Conservation (phyloP, 2,113 vertebrate genomes). For the Bos indicus region DNA sequence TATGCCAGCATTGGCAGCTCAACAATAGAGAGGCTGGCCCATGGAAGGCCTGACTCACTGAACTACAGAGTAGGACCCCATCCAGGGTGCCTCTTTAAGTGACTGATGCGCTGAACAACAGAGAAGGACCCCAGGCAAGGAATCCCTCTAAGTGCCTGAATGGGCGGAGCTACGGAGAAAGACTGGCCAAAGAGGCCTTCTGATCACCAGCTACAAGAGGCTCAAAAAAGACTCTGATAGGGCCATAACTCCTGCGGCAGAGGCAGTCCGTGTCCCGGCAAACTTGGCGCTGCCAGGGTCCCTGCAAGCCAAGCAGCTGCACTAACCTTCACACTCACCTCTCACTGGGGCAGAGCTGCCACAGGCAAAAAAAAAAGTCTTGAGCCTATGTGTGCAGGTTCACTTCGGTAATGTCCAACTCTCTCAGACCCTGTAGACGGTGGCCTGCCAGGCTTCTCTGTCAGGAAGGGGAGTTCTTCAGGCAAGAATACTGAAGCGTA, state of each 20-base stretch:
- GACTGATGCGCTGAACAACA: rapidly evolving
- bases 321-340: not conserved
- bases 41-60: rapidly evolving
- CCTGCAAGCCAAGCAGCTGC: not conserved
- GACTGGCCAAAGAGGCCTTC: not conserved
- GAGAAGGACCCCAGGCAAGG: not conserved
- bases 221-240: not conserved
- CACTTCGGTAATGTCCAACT: not conserved
- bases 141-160: not conserved
- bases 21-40: not conserved
- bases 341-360: not conserved
- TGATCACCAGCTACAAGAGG: not conserved
- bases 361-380: not conserved
- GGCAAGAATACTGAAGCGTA: not conserved
- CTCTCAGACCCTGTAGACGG: not conserved
- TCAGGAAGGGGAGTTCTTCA: not conserved
- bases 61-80: not conserved
- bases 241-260: not conserved
- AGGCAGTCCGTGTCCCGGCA: not conserved
- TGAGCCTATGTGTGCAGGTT: not conserved
- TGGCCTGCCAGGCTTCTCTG: not conserved
- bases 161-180: rapidly evolving
- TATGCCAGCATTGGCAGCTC: not conserved
- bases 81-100: not conserved
- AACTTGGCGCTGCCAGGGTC: not conserved